Conservation (phyloP, 2,113 vertebrate genomes). For the Apteryx owenii region DNA sequence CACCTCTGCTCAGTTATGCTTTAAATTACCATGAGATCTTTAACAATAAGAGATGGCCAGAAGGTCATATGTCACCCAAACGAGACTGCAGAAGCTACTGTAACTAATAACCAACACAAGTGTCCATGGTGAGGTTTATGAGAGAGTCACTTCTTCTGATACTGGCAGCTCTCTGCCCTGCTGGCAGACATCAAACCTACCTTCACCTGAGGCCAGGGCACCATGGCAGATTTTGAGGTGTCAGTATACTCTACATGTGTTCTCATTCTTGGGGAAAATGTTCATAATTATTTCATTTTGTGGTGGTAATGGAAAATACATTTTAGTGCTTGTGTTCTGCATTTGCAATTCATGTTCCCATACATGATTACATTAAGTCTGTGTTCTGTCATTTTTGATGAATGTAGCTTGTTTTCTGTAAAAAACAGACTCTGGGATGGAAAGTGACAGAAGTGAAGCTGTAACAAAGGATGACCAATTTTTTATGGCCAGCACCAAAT, state of each 20-base stretch:
- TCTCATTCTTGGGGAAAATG: slow-evolving; percentile 80
- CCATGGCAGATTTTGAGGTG: slow-evolving; percentile 43
- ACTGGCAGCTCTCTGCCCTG: background rate
- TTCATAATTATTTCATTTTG: slow-evolving; percentile 96
- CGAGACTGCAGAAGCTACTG: background rate
- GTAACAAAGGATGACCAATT: slow-evolving; percentile 93
- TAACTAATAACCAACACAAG: slow-evolving; percentile 44
- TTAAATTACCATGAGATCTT: background rate
- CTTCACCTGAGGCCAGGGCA: slow-evolving; percentile 20
- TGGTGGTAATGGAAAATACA: slow-evolving; percentile 91
- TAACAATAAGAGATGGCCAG: background rate
- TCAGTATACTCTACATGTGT: slow-evolving; percentile 73
- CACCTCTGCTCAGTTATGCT: background rate
- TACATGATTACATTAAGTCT: slow-evolving; percentile 95
- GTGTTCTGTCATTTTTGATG: slow-evolving; percentile 97
- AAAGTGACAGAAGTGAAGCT: slow-evolving; percentile 94
- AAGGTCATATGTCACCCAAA: background rate
- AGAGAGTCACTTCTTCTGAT: background rate
- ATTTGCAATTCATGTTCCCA: slow-evolving; percentile 98
- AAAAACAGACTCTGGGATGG: slow-evolving; percentile 91
- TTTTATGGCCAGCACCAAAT: slow-evolving; percentile 83
- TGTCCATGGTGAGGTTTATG: slow-evolving; percentile 29
- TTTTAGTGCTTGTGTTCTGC: slow-evolving; percentile 75
- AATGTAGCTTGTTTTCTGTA: slow-evolving; percentile 94
- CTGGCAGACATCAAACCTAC: background rate